phyloP scores from a whole-genome alignment of 2,888 invertebrate genomes.

The Nymphalis c-album region DNA sequence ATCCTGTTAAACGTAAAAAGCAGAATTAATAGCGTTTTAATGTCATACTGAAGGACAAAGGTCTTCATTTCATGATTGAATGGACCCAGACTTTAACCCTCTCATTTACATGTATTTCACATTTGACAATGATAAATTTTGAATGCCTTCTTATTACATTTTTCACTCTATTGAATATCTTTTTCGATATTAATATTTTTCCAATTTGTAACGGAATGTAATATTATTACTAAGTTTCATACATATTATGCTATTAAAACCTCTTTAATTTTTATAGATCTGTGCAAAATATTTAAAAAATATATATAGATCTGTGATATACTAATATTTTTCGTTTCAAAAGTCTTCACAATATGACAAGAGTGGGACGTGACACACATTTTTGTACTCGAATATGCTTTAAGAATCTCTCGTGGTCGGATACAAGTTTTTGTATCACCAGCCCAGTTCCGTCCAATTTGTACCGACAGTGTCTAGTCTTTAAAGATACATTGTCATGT shows the following conservation, averaged over 20 bases:
- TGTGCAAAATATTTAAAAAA: neutral
- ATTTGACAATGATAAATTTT: constrained; percentile 20
- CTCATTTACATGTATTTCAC: constrained; percentile 15
- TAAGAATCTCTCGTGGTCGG: constrained; percentile 24
- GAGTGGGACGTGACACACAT: constrained; percentile 28
- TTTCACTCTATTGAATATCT: constrained; percentile 1
- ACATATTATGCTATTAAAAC: too few species aligned
- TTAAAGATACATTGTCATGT: constrained; percentile 1
- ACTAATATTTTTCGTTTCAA: constrained; percentile 9
- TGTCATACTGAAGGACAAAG: constrained; percentile 6
- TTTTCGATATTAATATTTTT: too few species aligned
- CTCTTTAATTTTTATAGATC: neutral
- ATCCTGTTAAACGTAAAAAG: neutral
- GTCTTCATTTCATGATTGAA: constrained; percentile 19
- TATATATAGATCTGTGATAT: neutral
- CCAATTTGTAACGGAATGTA: too few species aligned
- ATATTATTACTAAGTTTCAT: too few species aligned
- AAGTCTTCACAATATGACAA: constrained; percentile 26
- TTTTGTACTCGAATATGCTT: constrained; percentile 28
- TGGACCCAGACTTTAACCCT: constrained; percentile 8
- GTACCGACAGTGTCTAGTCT: neutral
- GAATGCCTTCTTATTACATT: constrained; percentile 16
- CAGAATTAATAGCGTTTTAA: constrained; percentile 13
- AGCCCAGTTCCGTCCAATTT: constrained; percentile 23
- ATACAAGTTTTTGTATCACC: constrained; percentile 23